Conservation (phyloP, 64 coral and sea anemone species). For the Porites lutea region DNA sequence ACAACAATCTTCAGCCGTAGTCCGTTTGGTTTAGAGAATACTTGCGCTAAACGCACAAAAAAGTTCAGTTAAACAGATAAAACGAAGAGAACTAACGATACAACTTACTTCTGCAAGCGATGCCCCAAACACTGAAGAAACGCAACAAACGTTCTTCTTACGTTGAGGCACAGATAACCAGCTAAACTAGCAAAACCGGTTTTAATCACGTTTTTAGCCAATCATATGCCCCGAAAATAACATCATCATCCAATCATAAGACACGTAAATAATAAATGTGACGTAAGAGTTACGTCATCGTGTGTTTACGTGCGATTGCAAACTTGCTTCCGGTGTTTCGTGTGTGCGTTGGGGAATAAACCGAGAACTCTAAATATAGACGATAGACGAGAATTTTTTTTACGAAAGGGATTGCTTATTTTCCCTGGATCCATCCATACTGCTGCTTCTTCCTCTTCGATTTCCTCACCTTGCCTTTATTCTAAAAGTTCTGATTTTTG, state of each 20-base stretch:
- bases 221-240: conserved; percentile 41
- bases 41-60: neutral
- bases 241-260: conserved; percentile 64
- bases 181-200: conserved; percentile 69
- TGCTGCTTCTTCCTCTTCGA: too few species aligned
- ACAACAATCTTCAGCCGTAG: neutral
- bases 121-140: conserved; percentile 70
- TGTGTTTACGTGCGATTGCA: neutral
- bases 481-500: too few species aligned
- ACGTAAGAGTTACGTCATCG: conserved; percentile 74
- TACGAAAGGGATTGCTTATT: too few species aligned
- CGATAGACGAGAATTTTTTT: too few species aligned
- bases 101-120: neutral
- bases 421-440: too few species aligned
- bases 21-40: neutral
- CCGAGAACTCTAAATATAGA: too few species aligned
- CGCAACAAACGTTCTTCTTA: conserved; percentile 24
- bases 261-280: neutral
- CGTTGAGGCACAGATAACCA: conserved; percentile 17
- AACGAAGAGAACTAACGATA: neutral
- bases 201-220: conserved; percentile 60
- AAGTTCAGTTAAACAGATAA: neutral
- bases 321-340: neutral
- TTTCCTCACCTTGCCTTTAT: too few species aligned
- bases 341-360: neutral